Evolutionary conservation across 2,888 invertebrate genomes (phyloP), one percentile per base, ranked within the genome.

Genomic region (Drosophila peninsularis): DNA sequence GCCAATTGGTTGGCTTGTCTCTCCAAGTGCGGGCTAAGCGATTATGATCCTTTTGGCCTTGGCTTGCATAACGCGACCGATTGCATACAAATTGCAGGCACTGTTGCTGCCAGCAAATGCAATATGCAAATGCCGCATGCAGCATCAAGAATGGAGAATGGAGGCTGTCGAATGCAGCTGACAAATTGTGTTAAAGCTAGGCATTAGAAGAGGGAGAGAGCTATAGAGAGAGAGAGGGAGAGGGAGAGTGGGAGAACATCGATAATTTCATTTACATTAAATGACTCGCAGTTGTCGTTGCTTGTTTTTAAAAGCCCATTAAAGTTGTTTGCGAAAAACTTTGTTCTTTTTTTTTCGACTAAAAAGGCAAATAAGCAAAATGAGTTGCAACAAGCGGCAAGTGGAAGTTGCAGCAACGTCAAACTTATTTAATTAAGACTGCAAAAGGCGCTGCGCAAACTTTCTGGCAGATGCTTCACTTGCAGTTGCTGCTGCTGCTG

Each of bases 371-470:
- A 80, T 82, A 78, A 67, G 61, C 60, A 42, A 60, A 71, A 71
- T 63, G 75, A 79, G 65, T 63, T 63, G 69, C 77, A 76, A 66
- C 42, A 44, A 34, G 60, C 61, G 36, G 65, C 66, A 70, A 70
- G 57, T 56, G 50, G 64, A 62, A 75, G 68, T 78, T 68, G 68
- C 75, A 65, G 41, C 60, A 52, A 63, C 45, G 45, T 17, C 50
- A 74, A 86, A 86, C 85, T 86, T 86, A 90, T 86, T 86, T 90
- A 86, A 86, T 86, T 90, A 86, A 90, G 75, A 79, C 72, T 64
- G 71, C 63, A 79, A 82, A 76, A 80, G 80, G 71, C 71, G 60
- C 37, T 60, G 62, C 41, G 37, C n/a, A 45, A 58, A 71, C 58
- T 73, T 67, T 58, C 32, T 39, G 56, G 57, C 64, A 55, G 67